A percentile compares a stretch with the other conserved stretches of the same genome.
Evolutionary conservation across 2,888 invertebrate species (phyloP).

Genomic region (Habrosyne pyritoides): DNA sequence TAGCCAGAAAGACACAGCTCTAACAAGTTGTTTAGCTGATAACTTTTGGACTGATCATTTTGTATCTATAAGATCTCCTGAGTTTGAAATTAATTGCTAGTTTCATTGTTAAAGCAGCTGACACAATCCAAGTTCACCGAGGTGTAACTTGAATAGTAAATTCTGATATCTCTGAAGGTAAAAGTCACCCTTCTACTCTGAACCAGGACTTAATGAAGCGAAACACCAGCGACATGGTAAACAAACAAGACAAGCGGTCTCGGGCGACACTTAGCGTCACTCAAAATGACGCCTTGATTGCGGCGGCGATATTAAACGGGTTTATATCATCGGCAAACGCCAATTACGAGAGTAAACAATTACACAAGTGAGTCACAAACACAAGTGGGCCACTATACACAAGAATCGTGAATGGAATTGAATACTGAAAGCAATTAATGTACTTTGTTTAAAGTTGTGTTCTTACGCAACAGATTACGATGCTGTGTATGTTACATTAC

Average conservation of each 20-base stretch:
- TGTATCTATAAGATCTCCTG: background rate
- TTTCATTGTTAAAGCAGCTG: background rate
- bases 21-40: background rate
- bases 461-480: slow-evolving; percentile 4
- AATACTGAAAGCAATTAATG: slow-evolving; percentile 22
- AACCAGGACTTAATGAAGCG: slow-evolving; percentile 38
- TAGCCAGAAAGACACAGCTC: background rate
- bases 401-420: slow-evolving; percentile 37
- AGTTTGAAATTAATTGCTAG: background rate
- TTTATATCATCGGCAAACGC: slow-evolving; percentile 52
- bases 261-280: slow-evolving; percentile 44
- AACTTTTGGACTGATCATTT: background rate
- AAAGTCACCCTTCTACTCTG: slow-evolving; percentile 25
- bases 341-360: slow-evolving; percentile 60
- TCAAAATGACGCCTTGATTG: slow-evolving; percentile 54
- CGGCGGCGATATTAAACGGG: slow-evolving; percentile 43
- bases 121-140: background rate
- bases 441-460: slow-evolving; percentile 6
- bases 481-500: background rate
- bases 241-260: slow-evolving; percentile 25
- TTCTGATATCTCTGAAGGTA: slow-evolving; percentile 5
- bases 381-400: slow-evolving; percentile 18
- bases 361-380: slow-evolving; percentile 42
- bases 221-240: slow-evolving; percentile 39
- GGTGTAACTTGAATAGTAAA: background rate